Evolutionary conservation across 2,113 vertebrate genomes (phyloP).

Genomic region (Coregonus clupeaformis): DNA sequence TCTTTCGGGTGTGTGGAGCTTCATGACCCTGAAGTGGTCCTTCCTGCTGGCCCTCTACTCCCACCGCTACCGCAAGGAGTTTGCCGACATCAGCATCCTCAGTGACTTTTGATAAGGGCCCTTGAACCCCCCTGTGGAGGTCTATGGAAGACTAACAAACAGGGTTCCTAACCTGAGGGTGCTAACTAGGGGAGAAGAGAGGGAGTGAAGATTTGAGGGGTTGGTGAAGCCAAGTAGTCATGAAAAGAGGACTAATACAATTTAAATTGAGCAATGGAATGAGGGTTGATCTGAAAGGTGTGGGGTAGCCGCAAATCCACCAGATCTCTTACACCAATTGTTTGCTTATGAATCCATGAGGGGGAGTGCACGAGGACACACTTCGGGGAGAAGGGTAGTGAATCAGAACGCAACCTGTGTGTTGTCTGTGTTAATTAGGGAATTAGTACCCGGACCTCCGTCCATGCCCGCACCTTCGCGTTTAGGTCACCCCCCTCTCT

Average conservation of each 20-base stretch:
- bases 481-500: too few relatives aligned
- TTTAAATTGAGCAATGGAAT: too few relatives aligned
- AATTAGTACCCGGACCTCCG: neutral
- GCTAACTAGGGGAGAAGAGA: neutral
- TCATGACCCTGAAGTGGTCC: conserved; percentile 90
- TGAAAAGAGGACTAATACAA: too few relatives aligned
- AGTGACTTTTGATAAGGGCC: conserved; percentile 81
- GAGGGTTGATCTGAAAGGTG: too few relatives aligned
- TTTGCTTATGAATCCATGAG: neutral
- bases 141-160: neutral
- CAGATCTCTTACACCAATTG: too few relatives aligned
- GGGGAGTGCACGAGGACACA: neutral
- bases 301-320: too few relatives aligned
- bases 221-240: too few relatives aligned
- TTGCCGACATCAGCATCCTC: conserved; percentile 91
- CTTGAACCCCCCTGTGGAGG: neutral
- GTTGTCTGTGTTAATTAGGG: neutral
- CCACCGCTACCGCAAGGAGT: conserved; percentile 86
- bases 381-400: neutral
- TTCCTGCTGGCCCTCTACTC: conserved; percentile 78
- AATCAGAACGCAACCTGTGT: neutral
- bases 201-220: neutral
- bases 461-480: neutral
- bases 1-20: conserved; percentile 88
- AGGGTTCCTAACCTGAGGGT: neutral